Evolutionary conservation across 1,140 invertebrate species (phyloP), one percentile per base, ranked within the genome.

Genomic region (Camponotus floridanus): DNA sequence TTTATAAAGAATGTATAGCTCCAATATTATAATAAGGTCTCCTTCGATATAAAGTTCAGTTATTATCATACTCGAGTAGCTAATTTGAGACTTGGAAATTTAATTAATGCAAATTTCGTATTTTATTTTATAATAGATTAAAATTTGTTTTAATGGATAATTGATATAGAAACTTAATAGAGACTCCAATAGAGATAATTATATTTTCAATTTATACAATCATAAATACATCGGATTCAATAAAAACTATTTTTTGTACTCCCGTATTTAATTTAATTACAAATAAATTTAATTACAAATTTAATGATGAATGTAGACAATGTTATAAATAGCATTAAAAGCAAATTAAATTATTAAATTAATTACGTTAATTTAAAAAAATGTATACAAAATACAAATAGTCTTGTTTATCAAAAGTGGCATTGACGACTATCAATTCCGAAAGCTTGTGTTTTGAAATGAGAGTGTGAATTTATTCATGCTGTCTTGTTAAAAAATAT

Each of bases 401-500:
- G n/a, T 31, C 48, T 42, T n/a, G 33, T 55, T 79, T 67, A 39
- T 13, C 13, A 51, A 5, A 36, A 68, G 33, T 67, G n/a, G 13
- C 26, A 42, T 21, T 64, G 15, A 78, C 21, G 39, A n/a, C 13
- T 6, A 13, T 76, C 55, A 42, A 71, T 42, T 65, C 11, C 21
- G 21, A 39, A 70, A 4, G 21, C 9, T 80, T 70, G 26, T 65
- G 36, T 70, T n/a, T 80, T 2, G 21, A 48, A 80, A 70, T 6
- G 36, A 51, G 45, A 70, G 70, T 18, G 45, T n/a, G 13, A 31
- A 26, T 26, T 21, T 80, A 80, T 80, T 64, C 13, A 7, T 4
- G 15, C 45, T 26, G 76, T 36, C 76, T 45, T 48, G 21, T 71
- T 55, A 11, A 59, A 80, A 80, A 71, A 80, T 42, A 71, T 70